phyloP scores from a whole-genome alignment of 2,113 vertebrate genomes.

The Sceloporus tristichus region DNA sequence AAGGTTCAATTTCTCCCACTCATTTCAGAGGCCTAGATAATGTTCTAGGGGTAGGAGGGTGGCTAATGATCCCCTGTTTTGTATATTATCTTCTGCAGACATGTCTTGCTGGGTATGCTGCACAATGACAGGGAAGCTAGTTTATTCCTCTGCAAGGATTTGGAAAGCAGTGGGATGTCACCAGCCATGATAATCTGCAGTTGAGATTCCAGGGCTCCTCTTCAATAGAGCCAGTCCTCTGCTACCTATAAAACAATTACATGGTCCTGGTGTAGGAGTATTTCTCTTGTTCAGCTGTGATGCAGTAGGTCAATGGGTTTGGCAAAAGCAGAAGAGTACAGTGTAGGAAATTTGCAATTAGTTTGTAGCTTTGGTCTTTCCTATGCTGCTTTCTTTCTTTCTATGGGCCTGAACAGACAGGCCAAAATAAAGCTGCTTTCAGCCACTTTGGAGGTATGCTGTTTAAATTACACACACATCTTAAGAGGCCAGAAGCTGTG shows the following conservation, averaged over 20 bases:
- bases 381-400: neutral
- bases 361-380: neutral
- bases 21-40: neutral
- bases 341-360: neutral
- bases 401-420: too few relatives aligned
- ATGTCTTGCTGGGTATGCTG: neutral
- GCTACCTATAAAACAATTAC: neutral
- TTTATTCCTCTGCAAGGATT: neutral
- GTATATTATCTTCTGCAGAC: neutral
- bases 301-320: neutral
- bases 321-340: neutral
- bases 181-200: neutral
- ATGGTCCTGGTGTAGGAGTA: neutral
- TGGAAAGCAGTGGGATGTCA: neutral
- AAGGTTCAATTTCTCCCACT: neutral
- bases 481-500: too few relatives aligned
- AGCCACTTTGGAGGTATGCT: too few relatives aligned
- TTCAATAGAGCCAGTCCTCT: neutral
- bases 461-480: too few relatives aligned
- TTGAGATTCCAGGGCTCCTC: slow-evolving; percentile 3
- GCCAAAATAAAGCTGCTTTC: too few relatives aligned
- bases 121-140: neutral
- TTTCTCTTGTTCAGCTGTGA: neutral
- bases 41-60: neutral
- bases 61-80: neutral